Base-by-base conservation (phyloP, 2,888 invertebrate species). In the Sclerodermus sp. region DNA sequence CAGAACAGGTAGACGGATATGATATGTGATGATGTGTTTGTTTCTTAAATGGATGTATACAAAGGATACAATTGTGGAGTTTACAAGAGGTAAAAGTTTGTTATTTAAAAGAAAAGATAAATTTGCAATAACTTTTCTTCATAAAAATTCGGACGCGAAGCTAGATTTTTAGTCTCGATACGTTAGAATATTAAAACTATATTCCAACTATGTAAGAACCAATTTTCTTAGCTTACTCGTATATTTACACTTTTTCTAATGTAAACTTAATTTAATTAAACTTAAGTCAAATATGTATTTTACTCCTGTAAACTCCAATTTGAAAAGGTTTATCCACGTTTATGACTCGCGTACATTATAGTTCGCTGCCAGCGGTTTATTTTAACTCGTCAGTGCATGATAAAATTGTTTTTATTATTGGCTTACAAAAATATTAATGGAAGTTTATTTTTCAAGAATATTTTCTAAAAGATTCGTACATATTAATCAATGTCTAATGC, bases 361-460 rank as follows among this genome's bases (percentile, higher is more conserved):
- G 29, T 54, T 42, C 46, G 41, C 52, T 55, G 56, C 49, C 17
- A 56, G 61, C 60, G 63, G 59, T 58, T 56, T 62, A n/a, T n/a
- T 58, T 62, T 55, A 55, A 58, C 47, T 37, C 42, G 40, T 53
- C 53, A 45, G 46, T 57, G 45, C 37, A 37, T 51, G 51, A 51
- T 49, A 15, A 31, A 46, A 59, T 36, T 30, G 30, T 43, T 57
- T 55, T 55, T 54, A 39, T 12, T 45, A 30, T 45, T n/a, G n/a
- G n/a, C n/a, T n/a, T n/a, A n/a, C n/a, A n/a, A n/a, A n/a, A n/a
- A n/a, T n/a, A n/a, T n/a, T n/a, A n/a, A n/a, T n/a, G n/a, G n/a
- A n/a, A n/a, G 10, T 34, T 18, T 16, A 12, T 34, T 16, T 3
- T 23, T 36, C 37, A 41, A 15, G 29, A 32, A 34, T 6, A 34